These are phyloP conservation scores for Pterostichus niger DNA, from an alignment of 2,888 invertebrate genomes.

Conservation along the genomic window DNA sequence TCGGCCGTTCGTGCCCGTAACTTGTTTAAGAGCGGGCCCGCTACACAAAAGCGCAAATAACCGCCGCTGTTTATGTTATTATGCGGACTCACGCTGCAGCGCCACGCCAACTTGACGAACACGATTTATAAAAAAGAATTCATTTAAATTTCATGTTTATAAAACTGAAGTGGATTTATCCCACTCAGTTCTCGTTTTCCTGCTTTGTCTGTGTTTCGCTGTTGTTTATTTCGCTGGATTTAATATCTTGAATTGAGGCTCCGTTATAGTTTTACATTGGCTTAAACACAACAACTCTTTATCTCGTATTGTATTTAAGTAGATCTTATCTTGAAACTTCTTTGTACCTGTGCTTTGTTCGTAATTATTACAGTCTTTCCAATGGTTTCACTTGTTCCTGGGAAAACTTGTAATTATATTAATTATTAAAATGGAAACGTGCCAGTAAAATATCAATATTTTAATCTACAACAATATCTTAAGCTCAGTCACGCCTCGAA, in stretches of 20 bases:
- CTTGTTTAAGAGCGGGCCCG: slow-evolving; percentile 39
- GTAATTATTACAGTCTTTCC: background rate
- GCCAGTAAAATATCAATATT: slow-evolving; percentile 39
- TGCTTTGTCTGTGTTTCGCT: background rate
- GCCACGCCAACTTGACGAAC: slow-evolving; percentile 10
- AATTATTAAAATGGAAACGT: slow-evolving; percentile 52
- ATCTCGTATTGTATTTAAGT: background rate
- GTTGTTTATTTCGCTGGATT: background rate
- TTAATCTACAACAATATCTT: slow-evolving; percentile 35
- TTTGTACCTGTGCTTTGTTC: background rate
- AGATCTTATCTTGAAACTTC: background rate
- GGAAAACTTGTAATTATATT: slow-evolving; percentile 38
- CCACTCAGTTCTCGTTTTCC: no score
- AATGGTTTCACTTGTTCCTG: background rate
- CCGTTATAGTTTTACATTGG: background rate
- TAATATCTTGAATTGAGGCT: background rate
- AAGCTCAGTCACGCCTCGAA: slow-evolving; percentile 44
- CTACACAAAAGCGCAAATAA: slow-evolving; percentile 49
- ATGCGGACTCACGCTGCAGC: slow-evolving; percentile 21
- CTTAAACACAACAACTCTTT: background rate
- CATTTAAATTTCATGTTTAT: no score
- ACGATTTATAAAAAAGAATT: background rate
- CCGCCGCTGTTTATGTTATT: slow-evolving; percentile 38
- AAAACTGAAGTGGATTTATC: no score
- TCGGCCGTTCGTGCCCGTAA: slow-evolving; percentile 43